Base-by-base conservation (phyloP, 2,888 invertebrate genomes). In the Thereva unica region DNA sequence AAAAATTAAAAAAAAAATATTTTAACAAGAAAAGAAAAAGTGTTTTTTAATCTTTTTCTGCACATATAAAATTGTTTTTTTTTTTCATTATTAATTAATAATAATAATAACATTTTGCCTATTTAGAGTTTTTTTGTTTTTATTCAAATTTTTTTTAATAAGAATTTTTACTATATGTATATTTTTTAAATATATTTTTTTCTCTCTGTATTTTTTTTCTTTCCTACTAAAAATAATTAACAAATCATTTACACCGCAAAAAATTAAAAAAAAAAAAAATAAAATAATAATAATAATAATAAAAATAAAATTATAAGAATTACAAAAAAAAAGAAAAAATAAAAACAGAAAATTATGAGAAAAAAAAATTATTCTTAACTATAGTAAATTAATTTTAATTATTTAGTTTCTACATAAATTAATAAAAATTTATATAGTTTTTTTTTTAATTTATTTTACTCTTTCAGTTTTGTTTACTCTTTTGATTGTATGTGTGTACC, bases 181-280 rank as follows among this genome's bases (percentile, higher is more conserved):
- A 41, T 12, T 52, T 41, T 52, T 53, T 64, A 6, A 38, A 54
- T 54, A 54, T 40, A 38, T 54, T 59, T 6, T 53, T 38, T n/a
- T n/a, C n/a, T 50, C 49, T 61, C 61, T 61, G 61, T 61, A 61
- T 50, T 61, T 61, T 50, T 61, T 61, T 23, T 23, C 23, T 61
- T 38, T 50, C 61, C 61, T 61, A 61, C 50, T 61, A 70, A 70
- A 70, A 68, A 68, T 70, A 70, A 70, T 70, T 70, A 70, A 70
- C 68, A 70, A 70, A 56, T 68, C 68, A 67, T 70, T 70, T 70
- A 70, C 70, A 69, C 70, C 68, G 53, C 65, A 50, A 61, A 52
- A 61, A 61, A 35, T 54, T 63, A 45, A 57, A 53, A 57, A 53
- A 45, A 67, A 44, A 57, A 61, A 50, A 61, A 35, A 61, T 23